Base-by-base conservation (phyloP, 2,888 invertebrate genomes). In the Tetanocera ferruginea region DNA sequence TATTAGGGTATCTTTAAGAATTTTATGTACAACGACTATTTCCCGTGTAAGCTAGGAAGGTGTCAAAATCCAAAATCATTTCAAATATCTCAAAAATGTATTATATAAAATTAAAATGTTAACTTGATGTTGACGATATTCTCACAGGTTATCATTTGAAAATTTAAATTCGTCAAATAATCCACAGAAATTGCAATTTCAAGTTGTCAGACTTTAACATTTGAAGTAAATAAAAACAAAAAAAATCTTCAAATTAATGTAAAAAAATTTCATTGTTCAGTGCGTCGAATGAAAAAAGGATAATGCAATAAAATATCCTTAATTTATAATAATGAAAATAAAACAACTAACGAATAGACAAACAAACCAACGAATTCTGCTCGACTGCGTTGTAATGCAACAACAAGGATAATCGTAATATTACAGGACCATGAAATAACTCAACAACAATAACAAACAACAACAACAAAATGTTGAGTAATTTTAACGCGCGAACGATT, bases 401-500 rank as follows among this genome's bases (percentile, higher is more conserved):
- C 51, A 69, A 28, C 69, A 69, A 51, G 69, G 69, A 69, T 69
- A 71, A 72, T 72, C 72, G 60, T 34, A 60, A 57, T 19, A 11
- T 57, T 72, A 34, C 72, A 72, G 72, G 60, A 72, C 72, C 19
- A 57, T 72, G 23, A 25, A 57, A 72, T n/a, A 71, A 37, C 57
- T 52, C n/a, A 19, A n/a, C 55, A 55, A 66, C 64, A 66, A 34
- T 31, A 31, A 31, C 31, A 25, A n/a, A 14, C 5, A 60, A 60
- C 14, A 49, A 60, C 14, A 14, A 49, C 49, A 28, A 70, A 37
- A 49, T 72, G 57, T 23, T 49, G 72, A 72, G 72, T 57, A 57
- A 72, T 62, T 80, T 83, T 83, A 80, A 82, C 83, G 80, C 83
- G 81, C 81, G 82, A 83, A 80, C 81, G 80, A 81, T 76, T 82